These are phyloP conservation scores for Lagopus leucura DNA, from an alignment of 2,113 vertebrate species.

Conservation along the genomic window DNA sequence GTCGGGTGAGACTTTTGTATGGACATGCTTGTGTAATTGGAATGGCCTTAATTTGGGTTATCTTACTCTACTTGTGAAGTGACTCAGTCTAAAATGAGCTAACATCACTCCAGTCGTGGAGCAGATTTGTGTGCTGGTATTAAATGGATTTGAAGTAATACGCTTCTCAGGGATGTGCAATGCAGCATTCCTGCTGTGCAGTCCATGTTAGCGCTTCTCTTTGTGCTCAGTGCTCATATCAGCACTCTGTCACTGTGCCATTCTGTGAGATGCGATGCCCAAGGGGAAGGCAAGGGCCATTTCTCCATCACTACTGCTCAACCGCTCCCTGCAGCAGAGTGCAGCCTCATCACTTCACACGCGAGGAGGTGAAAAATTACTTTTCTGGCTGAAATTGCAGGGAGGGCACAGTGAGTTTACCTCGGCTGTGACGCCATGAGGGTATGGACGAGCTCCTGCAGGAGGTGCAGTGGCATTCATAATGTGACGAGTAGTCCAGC, in stretches of 20 bases:
- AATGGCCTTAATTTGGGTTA: neutral
- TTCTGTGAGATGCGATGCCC: neutral
- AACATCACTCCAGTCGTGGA: neutral
- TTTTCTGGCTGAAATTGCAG: neutral
- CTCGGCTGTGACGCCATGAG: no score
- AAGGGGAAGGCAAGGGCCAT: neutral
- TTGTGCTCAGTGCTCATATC: neutral
- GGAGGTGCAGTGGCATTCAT: neutral
- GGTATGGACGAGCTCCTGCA: neutral
- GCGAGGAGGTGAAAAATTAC: neutral
- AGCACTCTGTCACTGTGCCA: neutral
- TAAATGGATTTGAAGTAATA: neutral
- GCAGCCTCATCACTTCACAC: neutral
- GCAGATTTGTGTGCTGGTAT: neutral
- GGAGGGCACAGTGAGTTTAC: neutral
- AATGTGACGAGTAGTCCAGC: neutral
- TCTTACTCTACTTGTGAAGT: neutral
- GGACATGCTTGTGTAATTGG: neutral
- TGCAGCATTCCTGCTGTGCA: slow-evolving; percentile 53
- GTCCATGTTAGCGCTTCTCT: neutral
- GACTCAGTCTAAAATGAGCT: neutral
- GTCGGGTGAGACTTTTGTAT: neutral
- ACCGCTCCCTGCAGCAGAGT: neutral
- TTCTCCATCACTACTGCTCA: neutral
- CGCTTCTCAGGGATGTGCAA: neutral